Percentiles rank a stretch among this genome's conserved stretches.
Evolutionary conservation across 2,113 vertebrate species (phyloP).

Genomic region (Rhinichthys klamathensis): DNA sequence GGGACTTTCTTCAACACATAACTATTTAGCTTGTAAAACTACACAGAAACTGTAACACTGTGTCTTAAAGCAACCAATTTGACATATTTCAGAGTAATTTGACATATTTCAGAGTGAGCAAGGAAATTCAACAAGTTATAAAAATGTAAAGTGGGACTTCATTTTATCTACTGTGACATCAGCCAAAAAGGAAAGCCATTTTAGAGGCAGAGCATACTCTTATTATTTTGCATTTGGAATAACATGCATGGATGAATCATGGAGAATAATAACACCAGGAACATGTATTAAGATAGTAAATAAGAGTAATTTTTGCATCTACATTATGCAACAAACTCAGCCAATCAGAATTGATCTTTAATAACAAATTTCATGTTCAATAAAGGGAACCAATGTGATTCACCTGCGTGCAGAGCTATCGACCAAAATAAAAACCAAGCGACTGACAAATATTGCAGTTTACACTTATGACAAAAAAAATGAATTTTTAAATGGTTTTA

Average conservation of each 20-base stretch:
- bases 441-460: neutral
- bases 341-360: neutral
- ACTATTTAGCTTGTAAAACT: neutral
- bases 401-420: neutral
- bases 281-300: neutral
- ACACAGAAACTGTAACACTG: neutral
- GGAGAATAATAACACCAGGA: neutral
- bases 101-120: neutral
- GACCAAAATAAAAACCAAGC: neutral
- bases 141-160: neutral
- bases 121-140: neutral
- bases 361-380: neutral
- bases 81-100: neutral
- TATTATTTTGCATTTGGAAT: neutral
- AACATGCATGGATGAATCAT: neutral
- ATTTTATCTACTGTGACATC: neutral
- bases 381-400: neutral
- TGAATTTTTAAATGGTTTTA: slow-evolving; percentile 17
- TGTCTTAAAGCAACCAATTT: neutral
- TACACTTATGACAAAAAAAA: neutral
- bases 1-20: slow-evolving; percentile 25
- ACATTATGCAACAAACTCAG: neutral
- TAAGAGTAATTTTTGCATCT: neutral
- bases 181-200: neutral
- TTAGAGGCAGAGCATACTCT: neutral